Percentiles rank a stretch among this genome's conserved stretches.
Conservation (phyloP, 1,140 invertebrate genomes). For the Callitettix versicolor region DNA sequence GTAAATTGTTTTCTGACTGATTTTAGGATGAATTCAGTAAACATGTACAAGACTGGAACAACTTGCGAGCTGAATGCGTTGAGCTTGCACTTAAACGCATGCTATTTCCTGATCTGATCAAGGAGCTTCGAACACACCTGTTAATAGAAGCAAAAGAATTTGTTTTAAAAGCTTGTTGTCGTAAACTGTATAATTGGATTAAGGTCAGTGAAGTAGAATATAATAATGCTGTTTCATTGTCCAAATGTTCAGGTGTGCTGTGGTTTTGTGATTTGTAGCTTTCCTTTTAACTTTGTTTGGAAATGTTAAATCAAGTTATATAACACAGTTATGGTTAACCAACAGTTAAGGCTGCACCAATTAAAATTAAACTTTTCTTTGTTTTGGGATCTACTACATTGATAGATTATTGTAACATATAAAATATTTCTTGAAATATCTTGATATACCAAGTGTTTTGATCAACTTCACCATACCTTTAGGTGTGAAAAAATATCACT, state of each 20-base stretch:
- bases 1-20: too few species aligned
- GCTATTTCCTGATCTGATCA: constrained; percentile 78
- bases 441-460: too few species aligned
- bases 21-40: constrained; percentile 88
- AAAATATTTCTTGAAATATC: too few species aligned
- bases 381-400: too few species aligned
- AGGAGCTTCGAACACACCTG: constrained; percentile 74
- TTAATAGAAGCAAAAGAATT: constrained; percentile 81
- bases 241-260: background rate
- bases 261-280: too few species aligned
- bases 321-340: too few species aligned
- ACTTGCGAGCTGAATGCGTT: constrained; percentile 73
- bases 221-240: background rate
- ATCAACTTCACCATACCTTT: too few species aligned
- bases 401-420: too few species aligned
- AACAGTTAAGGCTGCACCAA: too few species aligned
- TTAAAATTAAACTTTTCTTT: too few species aligned
- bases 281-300: background rate
- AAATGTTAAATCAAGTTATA: too few species aligned
- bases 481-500: too few species aligned
- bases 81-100: constrained; percentile 79
- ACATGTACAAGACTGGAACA: constrained; percentile 94
- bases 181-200: constrained; percentile 84
- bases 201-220: constrained; percentile 44
- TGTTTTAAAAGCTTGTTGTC: constrained; percentile 70